Base-by-base conservation (phyloP, 2,113 vertebrate species). In the Poeciliopsis prolifica region DNA sequence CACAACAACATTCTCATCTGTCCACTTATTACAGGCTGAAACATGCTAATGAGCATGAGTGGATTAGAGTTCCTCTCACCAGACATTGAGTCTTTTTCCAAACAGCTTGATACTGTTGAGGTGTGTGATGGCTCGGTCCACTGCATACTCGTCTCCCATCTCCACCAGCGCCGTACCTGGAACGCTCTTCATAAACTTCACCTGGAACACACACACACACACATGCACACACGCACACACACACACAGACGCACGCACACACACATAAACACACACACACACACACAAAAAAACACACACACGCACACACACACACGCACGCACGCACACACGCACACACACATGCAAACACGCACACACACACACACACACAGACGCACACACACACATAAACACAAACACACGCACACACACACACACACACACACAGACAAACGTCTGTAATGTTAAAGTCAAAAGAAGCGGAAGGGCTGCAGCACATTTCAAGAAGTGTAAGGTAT, bases 131-230 rank as follows among this genome's bases (percentile, higher is more conserved):
- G 97, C 97, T 93, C 98, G 92, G 94, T 99, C 98, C 61, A 99
- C 98, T 37, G 98, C 97, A 8, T 98, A 99, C 73, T 99, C 98
- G 77, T 99, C 97, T 13, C 97, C 97, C 98, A 99, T 99, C 94
- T 99, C 97, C 37, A 99, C 97, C 84, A 99, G 82, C 5, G 97
- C 97, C 0, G 98, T 98, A 28, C 97, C 98, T 0, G 97, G 98
- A 84, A 99, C 97, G 26, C 97, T 99, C 95, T 98, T 99, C 98
- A 99, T 99, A 81, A 99, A 99, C 89, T 99, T 99, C 51, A 99
- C 97, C 97, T 98, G 2, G 15, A 76, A 2, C 2, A 19, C 30
- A 70, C 37, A 4, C 31, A 31, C 31, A 31, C 31, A 31, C 31
- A 28, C 1, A 28, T 28, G 1, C 28, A 28, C 28, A 28, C 28